Evolutionary conservation across 2,113 vertebrate species (phyloP).

Genomic region (Oncorhynchus clarkii): DNA sequence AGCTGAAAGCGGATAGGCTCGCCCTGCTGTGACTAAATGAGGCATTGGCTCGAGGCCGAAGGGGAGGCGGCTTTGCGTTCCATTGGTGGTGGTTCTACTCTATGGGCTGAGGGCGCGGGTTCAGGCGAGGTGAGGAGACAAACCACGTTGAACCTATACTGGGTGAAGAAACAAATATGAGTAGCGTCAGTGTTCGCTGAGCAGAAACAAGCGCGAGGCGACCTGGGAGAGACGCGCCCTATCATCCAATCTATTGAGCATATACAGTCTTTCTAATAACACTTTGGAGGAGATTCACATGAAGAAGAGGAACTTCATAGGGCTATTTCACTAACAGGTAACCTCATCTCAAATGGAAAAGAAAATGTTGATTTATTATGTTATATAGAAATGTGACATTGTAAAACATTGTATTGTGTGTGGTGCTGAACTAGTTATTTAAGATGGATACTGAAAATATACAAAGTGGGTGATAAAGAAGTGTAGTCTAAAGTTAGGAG

Average conservation of each 20-base stretch:
- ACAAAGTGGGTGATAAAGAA: neutral
- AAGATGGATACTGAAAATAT: neutral
- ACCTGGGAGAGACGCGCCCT: slow-evolving; percentile 1
- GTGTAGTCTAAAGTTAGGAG: neutral
- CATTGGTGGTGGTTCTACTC: neutral
- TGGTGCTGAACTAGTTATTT: no score
- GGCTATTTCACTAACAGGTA: neutral
- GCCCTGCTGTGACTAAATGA: neutral
- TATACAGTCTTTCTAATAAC: neutral
- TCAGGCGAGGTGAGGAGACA: slow-evolving; percentile 50
- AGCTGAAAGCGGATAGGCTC: slow-evolving; percentile 3
- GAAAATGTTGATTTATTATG: neutral
- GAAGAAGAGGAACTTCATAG: neutral
- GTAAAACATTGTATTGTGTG: neutral
- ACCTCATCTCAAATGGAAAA: no score
- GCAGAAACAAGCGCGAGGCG: neutral
- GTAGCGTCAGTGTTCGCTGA: slow-evolving; percentile 15
- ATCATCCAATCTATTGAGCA: neutral
- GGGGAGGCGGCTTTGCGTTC: neutral
- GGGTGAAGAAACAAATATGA: slow-evolving; percentile 18
- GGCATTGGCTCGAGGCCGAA: neutral
- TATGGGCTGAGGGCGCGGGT: slow-evolving; percentile 8
- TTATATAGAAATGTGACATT: neutral
- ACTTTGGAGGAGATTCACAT: neutral
- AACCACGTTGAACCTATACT: slow-evolving; percentile 47